These are phyloP conservation scores for Zaprionus bogoriensis DNA, from an alignment of 2,888 invertebrate genomes.

Conservation along the genomic window DNA sequence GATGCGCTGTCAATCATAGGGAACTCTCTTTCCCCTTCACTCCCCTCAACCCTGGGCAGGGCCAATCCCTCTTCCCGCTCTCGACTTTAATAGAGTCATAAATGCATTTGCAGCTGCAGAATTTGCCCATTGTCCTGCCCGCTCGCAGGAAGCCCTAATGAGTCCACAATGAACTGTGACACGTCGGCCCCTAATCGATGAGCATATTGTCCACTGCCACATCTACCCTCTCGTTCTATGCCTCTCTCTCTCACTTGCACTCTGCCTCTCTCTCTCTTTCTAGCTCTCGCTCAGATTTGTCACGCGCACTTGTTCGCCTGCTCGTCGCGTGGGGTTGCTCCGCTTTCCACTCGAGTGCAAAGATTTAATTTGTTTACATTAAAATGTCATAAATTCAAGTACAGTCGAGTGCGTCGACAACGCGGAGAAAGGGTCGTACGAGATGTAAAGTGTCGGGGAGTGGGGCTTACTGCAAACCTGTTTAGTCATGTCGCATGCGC, in stretches of 20 bases:
- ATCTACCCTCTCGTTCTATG: neutral
- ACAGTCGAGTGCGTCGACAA: constrained; percentile 53
- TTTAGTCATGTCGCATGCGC: constrained; percentile 57
- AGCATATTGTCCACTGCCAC: constrained; percentile 48
- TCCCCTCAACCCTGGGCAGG: neutral
- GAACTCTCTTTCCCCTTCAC: constrained; percentile 16
- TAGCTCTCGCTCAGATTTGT: constrained; percentile 30
- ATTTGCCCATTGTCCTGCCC: constrained; percentile 49
- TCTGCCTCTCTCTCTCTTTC: neutral
- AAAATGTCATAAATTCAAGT: constrained; percentile 69
- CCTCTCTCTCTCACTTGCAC: neutral
- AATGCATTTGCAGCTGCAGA: constrained; percentile 53
- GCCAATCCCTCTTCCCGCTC: constrained; percentile 10
- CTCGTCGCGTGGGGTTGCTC: constrained; percentile 9
- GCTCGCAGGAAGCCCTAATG: constrained; percentile 51
- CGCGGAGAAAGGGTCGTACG: neutral
- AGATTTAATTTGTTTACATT: constrained; percentile 68
- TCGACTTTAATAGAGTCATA: constrained; percentile 71
- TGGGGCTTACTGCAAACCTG: constrained; percentile 24
- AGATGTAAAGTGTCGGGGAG: neutral
- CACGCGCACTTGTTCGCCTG: constrained; percentile 41
- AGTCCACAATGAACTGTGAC: constrained; percentile 76
- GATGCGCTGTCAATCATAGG: constrained; percentile 65
- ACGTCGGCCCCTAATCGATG: constrained; percentile 41
- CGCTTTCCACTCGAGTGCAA: constrained; percentile 59